Evolutionary conservation across 2,888 invertebrate species (phyloP).

Genomic region (Oxycera nigricornis): DNA sequence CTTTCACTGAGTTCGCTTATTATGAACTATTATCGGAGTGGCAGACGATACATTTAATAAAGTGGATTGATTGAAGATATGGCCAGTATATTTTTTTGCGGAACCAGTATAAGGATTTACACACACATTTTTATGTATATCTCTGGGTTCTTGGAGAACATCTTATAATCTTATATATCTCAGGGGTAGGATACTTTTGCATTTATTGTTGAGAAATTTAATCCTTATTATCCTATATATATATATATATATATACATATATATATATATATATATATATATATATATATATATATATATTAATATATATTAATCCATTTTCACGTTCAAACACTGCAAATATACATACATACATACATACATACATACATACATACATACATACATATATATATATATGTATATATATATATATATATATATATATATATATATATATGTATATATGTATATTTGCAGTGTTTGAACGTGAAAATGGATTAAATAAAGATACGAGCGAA

Average conservation of each 20-base stretch:
- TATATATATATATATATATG: not conserved
- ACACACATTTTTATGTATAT: not conserved
- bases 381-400: not conserved
- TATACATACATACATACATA: not conserved
- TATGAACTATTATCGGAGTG: too few relatives aligned
- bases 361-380: not conserved
- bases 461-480: too few relatives aligned
- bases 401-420: not conserved
- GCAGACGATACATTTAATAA: too few relatives aligned
- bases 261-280: not conserved
- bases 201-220: too few relatives aligned
- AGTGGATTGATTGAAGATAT: too few relatives aligned
- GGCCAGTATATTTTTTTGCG: too few relatives aligned
- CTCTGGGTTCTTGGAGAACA: not conserved
- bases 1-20: too few relatives aligned
- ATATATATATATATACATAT: not conserved
- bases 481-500: not conserved
- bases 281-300: not conserved
- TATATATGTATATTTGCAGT: not conserved
- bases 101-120: not conserved
- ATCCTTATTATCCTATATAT: not conserved
- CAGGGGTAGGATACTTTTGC: too few relatives aligned
- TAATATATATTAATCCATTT: not conserved
- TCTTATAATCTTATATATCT: not conserved
- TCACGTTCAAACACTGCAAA: not conserved